Base-by-base conservation (phyloP, 2,888 invertebrate species). In the Callinectes sapidus region DNA sequence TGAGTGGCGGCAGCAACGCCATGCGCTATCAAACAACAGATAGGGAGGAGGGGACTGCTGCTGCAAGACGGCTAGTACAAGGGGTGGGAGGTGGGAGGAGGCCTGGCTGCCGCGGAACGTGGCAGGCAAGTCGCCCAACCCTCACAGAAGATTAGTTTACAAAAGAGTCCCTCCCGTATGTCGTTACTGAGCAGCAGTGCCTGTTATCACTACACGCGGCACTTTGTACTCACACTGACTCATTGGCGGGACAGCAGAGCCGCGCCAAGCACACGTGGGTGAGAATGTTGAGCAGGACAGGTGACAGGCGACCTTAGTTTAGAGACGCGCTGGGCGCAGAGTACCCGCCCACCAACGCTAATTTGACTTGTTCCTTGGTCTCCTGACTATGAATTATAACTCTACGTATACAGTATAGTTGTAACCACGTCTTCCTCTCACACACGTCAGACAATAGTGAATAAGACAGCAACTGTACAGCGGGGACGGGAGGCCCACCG, bases 201-300 rank as follows among this genome's bases (percentile, higher is more conserved):
- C 81, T 32, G 32, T 23, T 81, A 81, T 81, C 81, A 81, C 81
- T 16, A 81, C 13, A 32, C 13, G 8, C 6, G 81, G 81, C 81
- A 81, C 81, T 81, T 81, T 81, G 81, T 81, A 81, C 81, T 81
- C 32, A 32, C 81, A 81, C 18, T 13, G 81, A 32, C 81, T 81
- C 35, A 35, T 32, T 32, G 81, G 81, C 18, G 81, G 13, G 35
- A 35, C 35, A 16, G 61, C 16, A 81, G 81, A 16, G 71, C 28
- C 71, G 32, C 71, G 71, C 28, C 71, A 77, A 55, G 66, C n/a
- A 71, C 71, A 71, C 10, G 71, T 32, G 81, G 81, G 35, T 16
- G 81, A 35, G 35, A 81, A 35, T 32, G 35, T 81, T 81, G 81
- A 81, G 81, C 81, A 81, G 81, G 81, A 32, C 81, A 81, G 81